These are phyloP conservation scores for Halcyon senegalensis DNA, from an alignment of 2,113 vertebrate species.

Conservation along the genomic window DNA sequence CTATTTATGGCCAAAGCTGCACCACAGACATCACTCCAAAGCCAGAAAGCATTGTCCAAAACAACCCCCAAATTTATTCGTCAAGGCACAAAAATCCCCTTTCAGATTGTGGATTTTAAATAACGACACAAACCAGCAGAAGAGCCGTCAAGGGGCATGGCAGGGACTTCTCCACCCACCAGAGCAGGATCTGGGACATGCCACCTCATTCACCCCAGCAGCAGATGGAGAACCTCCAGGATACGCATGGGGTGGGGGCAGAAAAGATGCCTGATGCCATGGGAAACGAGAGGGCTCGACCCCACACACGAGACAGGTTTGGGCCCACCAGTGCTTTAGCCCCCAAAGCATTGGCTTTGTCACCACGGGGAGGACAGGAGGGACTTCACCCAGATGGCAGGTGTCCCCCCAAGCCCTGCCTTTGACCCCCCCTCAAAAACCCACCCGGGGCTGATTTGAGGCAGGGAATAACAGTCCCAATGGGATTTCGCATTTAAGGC, in stretches of 20 bases:
- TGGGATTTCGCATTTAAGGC: background rate
- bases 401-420: background rate
- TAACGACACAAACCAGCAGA: background rate
- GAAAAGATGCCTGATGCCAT: accelerated
- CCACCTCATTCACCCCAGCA: accelerated
- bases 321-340: background rate
- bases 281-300: accelerated
- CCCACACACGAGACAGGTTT: background rate
- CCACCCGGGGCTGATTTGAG: accelerated
- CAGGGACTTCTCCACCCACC: background rate
- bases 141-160: background rate
- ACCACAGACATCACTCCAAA: accelerated
- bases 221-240: background rate
- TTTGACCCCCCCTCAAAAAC: background rate
- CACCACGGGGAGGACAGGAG: background rate
- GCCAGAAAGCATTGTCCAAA: background rate
- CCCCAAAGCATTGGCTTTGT: background rate
- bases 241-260: accelerated
- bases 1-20: background rate
- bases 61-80: constrained; percentile 66
- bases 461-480: accelerated
- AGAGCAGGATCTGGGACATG: accelerated
- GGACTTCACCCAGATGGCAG: background rate
- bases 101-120: constrained; percentile 52
- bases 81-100: constrained; percentile 29